Evolutionary conservation across 2,113 vertebrate genomes (phyloP), one percentile per base, ranked within the genome.

Genomic region (Eidolon helvum): DNA sequence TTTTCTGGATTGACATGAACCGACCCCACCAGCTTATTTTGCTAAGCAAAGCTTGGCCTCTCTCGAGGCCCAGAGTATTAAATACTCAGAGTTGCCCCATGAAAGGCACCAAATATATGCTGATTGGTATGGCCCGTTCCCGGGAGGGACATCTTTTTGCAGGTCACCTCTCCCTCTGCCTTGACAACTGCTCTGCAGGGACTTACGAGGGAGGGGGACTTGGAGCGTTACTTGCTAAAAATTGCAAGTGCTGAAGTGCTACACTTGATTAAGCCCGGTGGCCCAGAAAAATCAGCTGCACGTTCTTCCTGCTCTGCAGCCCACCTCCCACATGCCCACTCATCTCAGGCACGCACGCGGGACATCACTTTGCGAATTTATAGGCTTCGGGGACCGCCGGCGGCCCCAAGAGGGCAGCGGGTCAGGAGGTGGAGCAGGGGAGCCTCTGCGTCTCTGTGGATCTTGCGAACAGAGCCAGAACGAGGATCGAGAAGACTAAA

Each of bases 1-100:
- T 96, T 97, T 95, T 93, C 97, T 87, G 97, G 97, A 97, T 90
- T 95, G 96, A 98, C 66, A 83, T 77, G 93, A 96, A 91, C 82
- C 10, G 69, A 87, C 84, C 91, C 91, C 0, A 1, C 95, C 96
- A 97, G 96, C 96, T 63, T 98, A 97, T 50, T 98, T 98, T 98
- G 93, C 97, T 98, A 85, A 97, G 96, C 87, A 98, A 98, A 98
- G 88, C 90, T 91, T 26, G 82, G 94, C 48, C 88, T 97, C 95
- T 98, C 97, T 75, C 94, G 98, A 97, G 96, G 92, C 95, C 61
- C 86, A 89, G 95, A 88, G 48, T 97, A 97, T 92, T 95, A 48
- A 97, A 94, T 50, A 96, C 94, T 97, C 97, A 75, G 91, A 98
- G 97, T 97, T 85, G 91, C 75, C 9, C 59, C 38, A 96, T 80